A percentile compares a stretch with the other conserved stretches of the same genome.
Conservation (phyloP, 2,113 vertebrate genomes). For the Alouatta palliata region DNA sequence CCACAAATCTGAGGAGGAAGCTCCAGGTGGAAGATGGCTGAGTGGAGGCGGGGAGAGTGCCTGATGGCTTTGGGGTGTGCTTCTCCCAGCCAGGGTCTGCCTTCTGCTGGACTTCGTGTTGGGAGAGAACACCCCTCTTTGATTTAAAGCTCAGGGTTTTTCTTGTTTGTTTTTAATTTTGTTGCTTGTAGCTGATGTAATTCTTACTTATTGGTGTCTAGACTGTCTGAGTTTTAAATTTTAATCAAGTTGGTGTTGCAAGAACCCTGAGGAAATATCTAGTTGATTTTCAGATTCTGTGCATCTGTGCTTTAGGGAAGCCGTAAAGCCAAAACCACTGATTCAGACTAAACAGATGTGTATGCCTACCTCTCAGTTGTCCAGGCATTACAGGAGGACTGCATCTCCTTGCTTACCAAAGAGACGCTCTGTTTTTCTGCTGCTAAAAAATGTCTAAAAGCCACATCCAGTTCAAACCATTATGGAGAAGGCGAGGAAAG, state of each 20-base stretch:
- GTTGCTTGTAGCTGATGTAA: neutral
- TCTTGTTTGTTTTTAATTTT: neutral
- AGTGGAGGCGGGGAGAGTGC: neutral
- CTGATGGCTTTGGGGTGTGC: rapidly evolving
- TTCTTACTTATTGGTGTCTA: neutral
- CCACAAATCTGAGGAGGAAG: neutral
- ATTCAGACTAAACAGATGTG: neutral
- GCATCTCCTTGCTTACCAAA: neutral
- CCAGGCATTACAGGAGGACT: neutral
- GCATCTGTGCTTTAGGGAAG: neutral
- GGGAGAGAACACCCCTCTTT: neutral
- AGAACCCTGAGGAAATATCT: neutral
- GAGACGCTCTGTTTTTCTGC: neutral
- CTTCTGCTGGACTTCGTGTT: neutral
- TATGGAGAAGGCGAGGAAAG: neutral
- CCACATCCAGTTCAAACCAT: neutral
- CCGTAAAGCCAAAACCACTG: neutral
- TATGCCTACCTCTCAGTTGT: neutral
- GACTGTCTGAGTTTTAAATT: neutral
- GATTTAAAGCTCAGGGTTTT: neutral
- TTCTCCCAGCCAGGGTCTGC: neutral
- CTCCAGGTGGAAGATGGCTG: neutral
- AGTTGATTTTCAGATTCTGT: neutral
- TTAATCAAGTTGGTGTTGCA: neutral
- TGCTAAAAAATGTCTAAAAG: neutral